Evolutionary conservation across 1,140 invertebrate genomes (phyloP), one percentile per base, ranked within the genome.

Genomic region (Drosophila pachea): DNA sequence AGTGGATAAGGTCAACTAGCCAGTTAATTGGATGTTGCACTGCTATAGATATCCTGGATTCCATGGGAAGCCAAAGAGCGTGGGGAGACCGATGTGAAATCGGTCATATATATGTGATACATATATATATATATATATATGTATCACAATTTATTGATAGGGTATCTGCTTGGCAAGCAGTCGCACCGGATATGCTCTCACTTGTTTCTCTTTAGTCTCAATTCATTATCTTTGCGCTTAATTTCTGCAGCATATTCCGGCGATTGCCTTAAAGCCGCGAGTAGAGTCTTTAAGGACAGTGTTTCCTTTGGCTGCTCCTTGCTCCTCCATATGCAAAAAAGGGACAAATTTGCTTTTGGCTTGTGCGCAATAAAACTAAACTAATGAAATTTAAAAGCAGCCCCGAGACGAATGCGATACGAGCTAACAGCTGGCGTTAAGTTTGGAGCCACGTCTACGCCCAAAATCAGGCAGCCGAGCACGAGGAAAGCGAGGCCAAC

Each of bases 371-470:
- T 75, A 86, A 86, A 86, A 84, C 74, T 69, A 74, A 84, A 82
- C 59, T 81, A 86, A 86, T 86, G 74, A 74, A 86, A 86, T 86
- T 86, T 81, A 77, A 86, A 63, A 81, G 74, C 67, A 78, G 77
- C 54, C 54, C 61, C 59, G 49, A 66, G 50, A 40, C 36, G 50
- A n/a, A 16, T 31, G 31, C 22, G 14, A 29, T 5, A 32, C n/a
- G 47, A 14, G 22, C 22, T 22, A 22, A 72, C 68, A 82, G 70
- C 73, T 82, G 55, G 73, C 38, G 48, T 45, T 67, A 66, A 58
- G 49, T 54, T 68, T 40, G 29, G 8, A 59, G 36, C n/a, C 58
- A 6, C 22, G 32, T 33, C 43, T 35, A 36, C 14, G 42, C 35
- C 31, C 16, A 12, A 35, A 75, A 78, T 78, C 73, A 73, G 60